These are phyloP conservation scores for Thymelicus lineola DNA, from an alignment of 2,888 invertebrate species.

Conservation along the genomic window DNA sequence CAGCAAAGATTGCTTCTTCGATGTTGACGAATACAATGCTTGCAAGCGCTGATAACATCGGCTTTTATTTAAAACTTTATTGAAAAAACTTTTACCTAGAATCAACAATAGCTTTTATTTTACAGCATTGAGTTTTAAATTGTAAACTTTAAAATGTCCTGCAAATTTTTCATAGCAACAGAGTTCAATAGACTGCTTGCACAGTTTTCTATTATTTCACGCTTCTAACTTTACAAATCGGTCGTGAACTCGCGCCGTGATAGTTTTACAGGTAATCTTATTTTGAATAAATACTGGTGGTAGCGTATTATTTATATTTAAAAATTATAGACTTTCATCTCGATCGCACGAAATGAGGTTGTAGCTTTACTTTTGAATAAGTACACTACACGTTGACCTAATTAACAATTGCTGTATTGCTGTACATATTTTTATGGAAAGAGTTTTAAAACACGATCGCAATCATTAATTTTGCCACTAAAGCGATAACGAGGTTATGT, in stretches of 20 bases:
- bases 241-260: constrained; percentile 26
- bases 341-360: constrained; percentile 1
- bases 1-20: constrained; percentile 30
- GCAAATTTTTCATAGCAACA: not conserved
- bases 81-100: not conserved
- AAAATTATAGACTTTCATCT: constrained; percentile 6
- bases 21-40: constrained; percentile 27
- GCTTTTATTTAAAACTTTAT: constrained; percentile 1
- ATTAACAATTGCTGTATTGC: constrained; percentile 7
- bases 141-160: constrained; percentile 1
- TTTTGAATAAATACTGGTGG: constrained; percentile 1
- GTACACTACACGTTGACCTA: constrained; percentile 1
- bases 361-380: not conserved
- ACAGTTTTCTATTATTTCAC: constrained; percentile 19
- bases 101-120: constrained; percentile 1
- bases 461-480: constrained; percentile 1
- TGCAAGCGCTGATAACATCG: constrained; percentile 10
- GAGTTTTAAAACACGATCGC: constrained; percentile 5
- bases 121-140: not conserved
- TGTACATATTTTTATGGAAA: constrained; percentile 11
- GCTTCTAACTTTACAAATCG: constrained; percentile 25
- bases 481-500: constrained; percentile 9
- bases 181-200: constrained; percentile 4
- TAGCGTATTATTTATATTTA: not conserved
- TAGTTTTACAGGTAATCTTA: constrained; percentile 18